These are phyloP conservation scores for Chloropsis cyanopogon DNA, from an alignment of 2,113 vertebrate species.

Conservation along the genomic window DNA sequence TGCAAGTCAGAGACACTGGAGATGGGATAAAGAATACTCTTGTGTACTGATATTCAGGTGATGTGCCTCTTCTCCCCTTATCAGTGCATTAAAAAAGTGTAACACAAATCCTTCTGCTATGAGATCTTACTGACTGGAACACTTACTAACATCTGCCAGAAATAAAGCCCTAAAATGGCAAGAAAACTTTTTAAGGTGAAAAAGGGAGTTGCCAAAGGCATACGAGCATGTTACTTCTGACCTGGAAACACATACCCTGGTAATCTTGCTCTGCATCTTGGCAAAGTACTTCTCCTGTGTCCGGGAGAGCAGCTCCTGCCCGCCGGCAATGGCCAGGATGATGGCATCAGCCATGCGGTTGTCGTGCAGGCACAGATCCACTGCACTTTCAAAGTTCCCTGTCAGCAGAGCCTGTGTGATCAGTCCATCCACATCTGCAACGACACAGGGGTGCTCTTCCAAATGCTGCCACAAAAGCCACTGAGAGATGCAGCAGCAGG, in stretches of 20 bases:
- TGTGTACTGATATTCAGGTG: background rate
- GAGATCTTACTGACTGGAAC: background rate
- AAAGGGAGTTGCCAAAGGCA: background rate
- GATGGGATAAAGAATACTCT: background rate
- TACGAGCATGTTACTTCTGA: background rate
- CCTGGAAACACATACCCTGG: conserved; percentile 79
- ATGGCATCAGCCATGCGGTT: conserved; percentile 96
- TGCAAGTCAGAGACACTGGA: background rate
- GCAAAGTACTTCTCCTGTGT: conserved; percentile 93
- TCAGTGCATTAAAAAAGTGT: background rate
- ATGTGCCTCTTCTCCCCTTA: background rate
- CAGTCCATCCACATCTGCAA: conserved; percentile 90
- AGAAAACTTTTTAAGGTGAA: background rate
- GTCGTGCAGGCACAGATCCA: conserved; percentile 93
- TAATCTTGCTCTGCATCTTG: conserved; percentile 89
- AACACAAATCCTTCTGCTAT: background rate
- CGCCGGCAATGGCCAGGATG: conserved; percentile 92
- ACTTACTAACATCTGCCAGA: background rate
- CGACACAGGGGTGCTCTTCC: background rate
- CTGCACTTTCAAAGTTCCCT: conserved; percentile 90
- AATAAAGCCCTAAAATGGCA: background rate
- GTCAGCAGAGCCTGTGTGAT: conserved; percentile 93
- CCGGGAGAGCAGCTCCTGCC: conserved; percentile 84
- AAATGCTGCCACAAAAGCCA: background rate
- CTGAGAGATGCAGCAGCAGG: background rate